Evolutionary conservation across 2,797 vertebrate species (phyloP).

Genomic region (Oophaga sylvatica): DNA sequence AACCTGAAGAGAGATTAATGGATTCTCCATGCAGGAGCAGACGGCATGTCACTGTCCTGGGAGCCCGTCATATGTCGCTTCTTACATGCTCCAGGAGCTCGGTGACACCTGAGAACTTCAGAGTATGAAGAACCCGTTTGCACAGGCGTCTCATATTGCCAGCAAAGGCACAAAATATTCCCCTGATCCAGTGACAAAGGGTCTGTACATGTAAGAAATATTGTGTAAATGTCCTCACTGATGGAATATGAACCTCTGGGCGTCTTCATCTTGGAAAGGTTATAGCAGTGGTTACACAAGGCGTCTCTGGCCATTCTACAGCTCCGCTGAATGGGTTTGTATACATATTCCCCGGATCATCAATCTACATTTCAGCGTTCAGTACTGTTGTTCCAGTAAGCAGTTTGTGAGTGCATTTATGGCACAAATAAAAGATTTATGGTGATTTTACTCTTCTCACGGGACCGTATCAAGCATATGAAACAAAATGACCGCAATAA

Average conservation of each 20-base stretch:
- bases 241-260: conserved; percentile 33
- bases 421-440: conserved; percentile 32
- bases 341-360: background rate
- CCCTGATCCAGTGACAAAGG: conserved; percentile 10
- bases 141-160: conserved; percentile 41
- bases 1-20: conserved; percentile 52
- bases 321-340: conserved; percentile 6
- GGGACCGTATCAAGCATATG: background rate
- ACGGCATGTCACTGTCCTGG: conserved; percentile 52
- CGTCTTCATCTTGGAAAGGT: background rate
- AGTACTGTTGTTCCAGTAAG: conserved; percentile 2
- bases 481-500: conserved; percentile 18
- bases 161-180: conserved; percentile 47
- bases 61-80: conserved; percentile 54
- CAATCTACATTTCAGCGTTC: conserved; percentile 11
- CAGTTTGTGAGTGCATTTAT: conserved; percentile 10
- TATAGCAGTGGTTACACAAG: background rate
- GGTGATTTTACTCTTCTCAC: background rate
- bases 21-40: conserved; percentile 38
- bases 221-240: conserved; percentile 6
- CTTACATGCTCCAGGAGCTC: conserved; percentile 50
- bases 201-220: background rate
- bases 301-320: background rate
- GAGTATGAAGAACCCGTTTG: conserved; percentile 39
- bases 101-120: conserved; percentile 47